Evolutionary conservation across 2,113 vertebrate genomes (phyloP).

Genomic region (Pagrus major): DNA sequence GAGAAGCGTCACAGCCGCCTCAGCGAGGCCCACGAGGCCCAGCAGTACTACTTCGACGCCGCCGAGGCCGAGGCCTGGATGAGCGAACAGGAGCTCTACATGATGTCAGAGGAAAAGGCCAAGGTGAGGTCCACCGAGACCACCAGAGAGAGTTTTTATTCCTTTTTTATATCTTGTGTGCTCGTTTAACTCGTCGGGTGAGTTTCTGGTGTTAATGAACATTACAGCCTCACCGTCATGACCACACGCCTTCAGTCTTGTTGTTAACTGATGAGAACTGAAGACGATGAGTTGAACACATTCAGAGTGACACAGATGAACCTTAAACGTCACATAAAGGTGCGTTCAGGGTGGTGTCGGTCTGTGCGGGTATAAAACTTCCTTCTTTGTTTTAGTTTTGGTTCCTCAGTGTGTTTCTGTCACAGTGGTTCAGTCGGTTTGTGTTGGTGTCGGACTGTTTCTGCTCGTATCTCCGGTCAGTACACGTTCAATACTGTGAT

Average conservation of each 20-base stretch:
- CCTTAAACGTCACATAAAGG: background rate
- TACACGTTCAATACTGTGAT: background rate
- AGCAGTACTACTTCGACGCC: constrained; percentile 98
- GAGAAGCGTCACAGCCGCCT: constrained; percentile 93
- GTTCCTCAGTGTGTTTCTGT: background rate
- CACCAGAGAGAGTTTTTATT: too few species aligned
- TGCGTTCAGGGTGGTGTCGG: background rate
- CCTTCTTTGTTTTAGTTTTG: constrained; percentile 12
- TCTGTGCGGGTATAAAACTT: background rate
- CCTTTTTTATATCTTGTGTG: too few species aligned
- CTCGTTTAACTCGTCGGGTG: too few species aligned
- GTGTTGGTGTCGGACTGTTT: background rate
- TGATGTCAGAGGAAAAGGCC: constrained; percentile 97
- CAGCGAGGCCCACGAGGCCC: constrained; percentile 94
- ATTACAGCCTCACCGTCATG: background rate
- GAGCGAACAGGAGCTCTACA: constrained; percentile 97
- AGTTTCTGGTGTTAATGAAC: too few species aligned
- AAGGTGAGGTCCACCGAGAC: constrained; percentile 91
- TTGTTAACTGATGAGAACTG: background rate
- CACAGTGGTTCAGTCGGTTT: background rate
- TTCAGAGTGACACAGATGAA: too few species aligned
- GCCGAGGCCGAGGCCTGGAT: constrained; percentile 99
- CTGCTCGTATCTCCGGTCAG: background rate
- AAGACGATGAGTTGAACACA: too few species aligned
- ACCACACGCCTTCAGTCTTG: background rate